Base-by-base conservation (phyloP, 2,888 invertebrate genomes). In the Thelaira solivaga region DNA sequence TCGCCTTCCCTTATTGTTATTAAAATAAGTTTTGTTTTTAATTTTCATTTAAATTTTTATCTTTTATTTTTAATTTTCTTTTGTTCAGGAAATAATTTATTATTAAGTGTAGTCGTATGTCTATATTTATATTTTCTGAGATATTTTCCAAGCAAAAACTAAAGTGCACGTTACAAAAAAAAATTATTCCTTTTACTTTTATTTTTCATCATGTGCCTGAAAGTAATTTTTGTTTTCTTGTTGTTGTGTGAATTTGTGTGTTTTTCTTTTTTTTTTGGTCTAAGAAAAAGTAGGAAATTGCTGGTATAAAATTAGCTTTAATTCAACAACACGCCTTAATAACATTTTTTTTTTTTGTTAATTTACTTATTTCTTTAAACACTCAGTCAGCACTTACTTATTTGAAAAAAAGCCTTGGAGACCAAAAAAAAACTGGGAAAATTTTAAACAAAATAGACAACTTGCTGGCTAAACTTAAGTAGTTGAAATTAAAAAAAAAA, bases 221-320 rank as follows among this genome's bases (percentile, higher is more conserved):
- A 45, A 34, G 20, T 18, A 5, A n/a, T 13, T 59, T 29, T 59
- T 26, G n/a, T 11, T 29, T 11, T 0, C 10, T 4, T 41, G 10
- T 39, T 49, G 47, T 55, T 39, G 1, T 24, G 34, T 22, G 1
- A n/a, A 29, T 31, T 39, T 29, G 7, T 36, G 36, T 55, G 36
- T 24, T 26, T 6, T n/a, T n/a, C n/a, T n/a, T n/a, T n/a, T n/a
- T n/a, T n/a, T n/a, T n/a, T n/a, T n/a, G n/a, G n/a, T n/a, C n/a
- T 18, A 34, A 61, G 26, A 26, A 74, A 74, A 61, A 67, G 51
- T 67, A 74, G 74, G 74, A 74, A 74, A 74, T 45, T 59, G 45
- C 36, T 43, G 49, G 13, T 26, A 26, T 34, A 59, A 67, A 59
- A 74, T 65, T 65, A 62, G 7, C 41, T 72, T 24, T 53, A 51